Evolutionary conservation across 2,797 vertebrate species (phyloP), one percentile per base, ranked within the genome.

Genomic region (Manis javanica): DNA sequence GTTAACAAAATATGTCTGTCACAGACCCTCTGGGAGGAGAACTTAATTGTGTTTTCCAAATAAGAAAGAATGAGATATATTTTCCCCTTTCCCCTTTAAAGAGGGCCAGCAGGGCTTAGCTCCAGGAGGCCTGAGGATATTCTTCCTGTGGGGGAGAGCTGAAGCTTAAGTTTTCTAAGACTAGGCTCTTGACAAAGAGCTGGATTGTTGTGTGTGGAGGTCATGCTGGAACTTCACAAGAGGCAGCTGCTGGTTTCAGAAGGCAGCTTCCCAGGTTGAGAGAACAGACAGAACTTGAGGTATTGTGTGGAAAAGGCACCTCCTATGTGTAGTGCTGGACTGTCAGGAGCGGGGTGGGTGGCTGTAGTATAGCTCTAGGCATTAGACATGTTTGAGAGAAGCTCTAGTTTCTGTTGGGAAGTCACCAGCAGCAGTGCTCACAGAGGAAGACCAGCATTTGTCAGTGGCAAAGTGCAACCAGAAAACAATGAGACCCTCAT

Each of bases 41-140:
- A 55, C 15, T 53, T 93, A 34, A 26, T 21, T 68, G 42, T 82
- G 66, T 85, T 93, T 85, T 90, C 85, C 74, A 79, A 91, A 78
- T 64, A 89, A 64, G 51, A 90, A 91, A 84, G 39, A 59, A 93
- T 55, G 55, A 77, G 87, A 59, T 71, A 37, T 18, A 49, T 82
- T 94, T 79, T 66, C 42, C 19, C 37, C 5, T 18, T 64, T 37
- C 59, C 53, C 10, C 49, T 87, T 72, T 37, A 69, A 49, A 86
- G 9, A 77, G 34, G 31, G 10, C n/a, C 51, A 51, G 39, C 9
- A 13, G 19, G n/a, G n/a, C 51, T 94, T 59, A 31, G 19, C 11
- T 90, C 87, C 86, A 93, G 63, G 49, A 42, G 26, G 51, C 46
- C 92, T n/a, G 57, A 86, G 90, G 74, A n/a, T 63, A 37, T 34